Percentiles rank a stretch among this genome's conserved stretches.
These are phyloP conservation scores for Drosophila cardini DNA, from an alignment of 1,140 invertebrate genomes.

Conservation along the genomic window DNA sequence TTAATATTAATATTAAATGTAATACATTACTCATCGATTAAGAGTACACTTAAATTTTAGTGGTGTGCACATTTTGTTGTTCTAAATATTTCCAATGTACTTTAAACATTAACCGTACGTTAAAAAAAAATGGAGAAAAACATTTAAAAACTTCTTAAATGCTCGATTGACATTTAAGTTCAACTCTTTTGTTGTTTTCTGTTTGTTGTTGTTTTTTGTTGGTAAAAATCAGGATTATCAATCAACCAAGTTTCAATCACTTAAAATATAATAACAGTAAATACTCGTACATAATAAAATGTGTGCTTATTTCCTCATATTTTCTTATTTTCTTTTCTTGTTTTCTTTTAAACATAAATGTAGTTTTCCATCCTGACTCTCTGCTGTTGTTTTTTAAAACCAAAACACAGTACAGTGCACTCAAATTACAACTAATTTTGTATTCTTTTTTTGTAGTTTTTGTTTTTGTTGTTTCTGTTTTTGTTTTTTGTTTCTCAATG, in stretches of 20 bases:
- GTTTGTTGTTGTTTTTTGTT: slow-evolving; percentile 26
- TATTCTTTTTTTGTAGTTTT: slow-evolving; percentile 16
- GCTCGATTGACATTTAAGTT: slow-evolving; percentile 58
- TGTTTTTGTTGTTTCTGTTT: neutral
- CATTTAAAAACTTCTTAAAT: slow-evolving; percentile 66
- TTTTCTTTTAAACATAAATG: slow-evolving; percentile 39
- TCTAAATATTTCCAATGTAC: slow-evolving; percentile 34
- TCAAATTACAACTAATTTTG: slow-evolving; percentile 66
- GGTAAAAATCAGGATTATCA: slow-evolving; percentile 65
- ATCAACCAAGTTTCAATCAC: slow-evolving; percentile 59
- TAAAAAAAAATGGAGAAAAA: slow-evolving; percentile 68
- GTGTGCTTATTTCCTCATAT: slow-evolving; percentile 62
- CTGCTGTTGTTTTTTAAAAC: slow-evolving; percentile 73
- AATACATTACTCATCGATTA: slow-evolving; percentile 64
- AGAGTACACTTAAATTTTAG: slow-evolving; percentile 44
- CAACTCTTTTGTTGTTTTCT: slow-evolving; percentile 46
- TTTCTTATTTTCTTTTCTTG: slow-evolving; percentile 17
- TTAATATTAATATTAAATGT: slow-evolving; percentile 68
- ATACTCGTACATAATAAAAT: slow-evolving; percentile 77
- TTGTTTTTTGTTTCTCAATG: slow-evolving; percentile 56
- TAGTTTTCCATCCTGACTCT: slow-evolving; percentile 41
- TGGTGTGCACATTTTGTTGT: slow-evolving; percentile 46
- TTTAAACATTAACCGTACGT: slow-evolving; percentile 47
- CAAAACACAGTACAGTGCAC: slow-evolving; percentile 82
- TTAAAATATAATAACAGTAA: slow-evolving; percentile 83